Base-by-base conservation (phyloP, 1,140 invertebrate species). In the Octopus sinensis region DNA sequence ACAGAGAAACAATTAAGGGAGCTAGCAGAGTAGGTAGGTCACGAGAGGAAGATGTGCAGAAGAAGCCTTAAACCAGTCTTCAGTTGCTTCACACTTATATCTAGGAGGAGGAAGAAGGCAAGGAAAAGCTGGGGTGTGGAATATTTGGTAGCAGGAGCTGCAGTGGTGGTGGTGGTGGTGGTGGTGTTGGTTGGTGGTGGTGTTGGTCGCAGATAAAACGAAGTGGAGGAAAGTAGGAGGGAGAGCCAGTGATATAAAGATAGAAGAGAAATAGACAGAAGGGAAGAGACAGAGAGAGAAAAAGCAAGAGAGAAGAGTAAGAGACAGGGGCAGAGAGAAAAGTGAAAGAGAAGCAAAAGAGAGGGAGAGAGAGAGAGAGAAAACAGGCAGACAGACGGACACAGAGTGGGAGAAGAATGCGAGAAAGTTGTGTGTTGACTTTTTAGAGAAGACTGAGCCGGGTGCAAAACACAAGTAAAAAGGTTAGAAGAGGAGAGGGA, bases 341-440 rank as follows among this genome's bases (percentile, higher is more conserved):
- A 76, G 75, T 10, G 23, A 23, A 23, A 23, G 7, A 43, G 13
- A 43, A 10, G 75, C 6, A 23, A 76, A 23, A 43, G 75, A 76
- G 75, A 76, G 75, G 43, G 75, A 76, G 75, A 76, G 75, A 76
- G 75, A 76, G 75, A 76, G 12, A 23, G 75, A 76, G 4, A 23
- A 4, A 23, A 4, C 1, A 4, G 2, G 4, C 7, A 23, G 75
- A 4, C 7, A 76, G 75, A 76, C 7, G 4, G 75, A 76, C 7
- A 76, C 10, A 76, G 75, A 76, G 23, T 12, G 75, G 10, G 23
- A 30, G 75, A 51, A 76, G 75, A 76, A 23, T 13, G 75, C 10
- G 23, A 0, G 75, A 17, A 51, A 13, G 23, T 76, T 76, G 23
- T 76, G 23, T 68, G 62, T 68, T 12, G 30, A 43, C 30, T 43